Evolutionary conservation across 2,797 vertebrate genomes (phyloP).

Genomic region (Petrocephalus schoutedeni): DNA sequence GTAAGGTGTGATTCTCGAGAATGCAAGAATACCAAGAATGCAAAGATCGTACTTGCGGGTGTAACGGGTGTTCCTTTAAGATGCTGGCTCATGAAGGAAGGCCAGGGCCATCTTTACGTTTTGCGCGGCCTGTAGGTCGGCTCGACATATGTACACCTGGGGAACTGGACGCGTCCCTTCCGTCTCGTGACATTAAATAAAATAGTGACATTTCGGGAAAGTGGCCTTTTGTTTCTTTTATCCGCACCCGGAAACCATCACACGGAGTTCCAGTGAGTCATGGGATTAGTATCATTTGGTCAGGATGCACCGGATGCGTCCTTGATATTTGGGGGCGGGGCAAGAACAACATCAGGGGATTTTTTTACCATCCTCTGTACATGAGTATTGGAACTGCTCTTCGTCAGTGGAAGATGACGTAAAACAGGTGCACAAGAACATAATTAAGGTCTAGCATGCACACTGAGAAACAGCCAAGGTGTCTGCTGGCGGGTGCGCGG

Average conservation of each 20-base stretch:
- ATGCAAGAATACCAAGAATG: neutral
- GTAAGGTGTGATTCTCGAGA: constrained; percentile 51
- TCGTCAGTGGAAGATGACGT: neutral
- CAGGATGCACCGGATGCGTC: neutral
- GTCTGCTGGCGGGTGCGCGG: neutral
- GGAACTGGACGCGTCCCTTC: too few species aligned
- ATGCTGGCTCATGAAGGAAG: too few species aligned
- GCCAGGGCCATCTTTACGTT: too few species aligned
- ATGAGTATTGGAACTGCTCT: neutral
- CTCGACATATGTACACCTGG: too few species aligned
- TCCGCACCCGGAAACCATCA: too few species aligned
- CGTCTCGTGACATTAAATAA: too few species aligned
- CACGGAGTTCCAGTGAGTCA: neutral
- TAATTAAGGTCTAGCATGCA: neutral
- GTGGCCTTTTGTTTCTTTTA: too few species aligned
- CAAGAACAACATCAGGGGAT: neutral
- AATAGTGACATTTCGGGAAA: too few species aligned
- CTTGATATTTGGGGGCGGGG: too few species aligned
- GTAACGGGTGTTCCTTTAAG: too few species aligned
- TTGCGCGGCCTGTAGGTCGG: too few species aligned
- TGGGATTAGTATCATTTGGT: neutral
- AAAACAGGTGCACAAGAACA: neutral
- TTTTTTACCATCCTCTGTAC: neutral
- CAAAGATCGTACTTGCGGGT: neutral
- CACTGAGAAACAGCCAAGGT: neutral